Evolutionary conservation across 1,140 invertebrate genomes (phyloP).

Genomic region (Melipona quadrifasciata): DNA sequence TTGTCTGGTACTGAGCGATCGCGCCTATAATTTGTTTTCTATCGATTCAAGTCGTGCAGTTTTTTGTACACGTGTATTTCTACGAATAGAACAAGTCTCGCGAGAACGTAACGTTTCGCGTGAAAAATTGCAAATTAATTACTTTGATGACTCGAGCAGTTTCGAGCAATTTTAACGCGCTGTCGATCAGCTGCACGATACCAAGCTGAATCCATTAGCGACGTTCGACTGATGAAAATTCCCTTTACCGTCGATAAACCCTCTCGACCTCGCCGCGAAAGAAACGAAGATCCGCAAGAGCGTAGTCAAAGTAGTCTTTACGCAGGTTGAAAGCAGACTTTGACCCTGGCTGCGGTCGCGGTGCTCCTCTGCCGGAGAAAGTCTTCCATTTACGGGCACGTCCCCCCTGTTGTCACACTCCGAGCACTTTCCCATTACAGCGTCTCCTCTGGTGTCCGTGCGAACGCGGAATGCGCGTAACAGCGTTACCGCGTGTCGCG

Average conservation of each 20-base stretch:
- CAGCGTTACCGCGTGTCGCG: conserved; percentile 24
- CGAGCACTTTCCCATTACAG: conserved; percentile 45
- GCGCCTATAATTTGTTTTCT: too few species aligned
- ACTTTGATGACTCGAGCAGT: background rate
- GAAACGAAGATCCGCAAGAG: background rate
- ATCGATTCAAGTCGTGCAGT: too few species aligned
- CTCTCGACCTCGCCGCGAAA: background rate
- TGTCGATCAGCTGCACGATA: background rate
- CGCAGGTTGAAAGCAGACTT: background rate
- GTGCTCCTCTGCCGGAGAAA: conserved; percentile 25
- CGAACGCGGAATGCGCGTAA: conserved; percentile 28
- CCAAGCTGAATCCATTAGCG: background rate
- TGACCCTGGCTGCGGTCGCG: background rate
- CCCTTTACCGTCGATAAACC: background rate
- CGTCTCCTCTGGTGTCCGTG: conserved; percentile 11
- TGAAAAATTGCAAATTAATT: too few species aligned
- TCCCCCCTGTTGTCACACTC: background rate
- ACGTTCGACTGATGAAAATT: background rate
- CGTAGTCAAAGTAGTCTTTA: background rate
- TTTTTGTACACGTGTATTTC: too few species aligned
- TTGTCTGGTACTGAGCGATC: too few species aligned
- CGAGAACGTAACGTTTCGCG: too few species aligned
- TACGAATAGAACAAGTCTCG: too few species aligned
- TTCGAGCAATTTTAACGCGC: conserved; percentile 17
- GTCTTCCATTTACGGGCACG: conserved; percentile 12